Conservation (phyloP, 2,797 vertebrate species). For the Synanceia verrucosa region DNA sequence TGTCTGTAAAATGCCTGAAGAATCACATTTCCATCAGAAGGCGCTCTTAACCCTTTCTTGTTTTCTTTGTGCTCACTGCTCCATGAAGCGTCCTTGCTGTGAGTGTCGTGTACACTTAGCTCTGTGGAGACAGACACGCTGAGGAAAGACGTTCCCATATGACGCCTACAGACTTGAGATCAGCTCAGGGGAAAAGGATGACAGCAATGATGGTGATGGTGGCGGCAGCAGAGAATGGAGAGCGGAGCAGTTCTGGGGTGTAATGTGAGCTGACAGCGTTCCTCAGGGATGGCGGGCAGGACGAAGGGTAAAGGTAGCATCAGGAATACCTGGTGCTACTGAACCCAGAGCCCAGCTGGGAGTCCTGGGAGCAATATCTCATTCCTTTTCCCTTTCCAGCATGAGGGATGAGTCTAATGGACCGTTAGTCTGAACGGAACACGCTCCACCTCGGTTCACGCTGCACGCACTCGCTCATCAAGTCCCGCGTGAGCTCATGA, state of each 20-base stretch:
- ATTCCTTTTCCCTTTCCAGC: constrained; percentile 25
- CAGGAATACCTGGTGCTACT: constrained; percentile 55
- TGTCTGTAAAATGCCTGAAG: constrained; percentile 78
- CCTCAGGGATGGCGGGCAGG: constrained; percentile 59
- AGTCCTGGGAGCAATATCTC: constrained; percentile 42
- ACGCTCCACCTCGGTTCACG: constrained; percentile 38
- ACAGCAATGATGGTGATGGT: constrained; percentile 16
- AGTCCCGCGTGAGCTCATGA: constrained; percentile 48
- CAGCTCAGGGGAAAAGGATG: constrained; percentile 68
- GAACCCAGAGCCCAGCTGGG: constrained; percentile 43
- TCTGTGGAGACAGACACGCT: constrained; percentile 45
- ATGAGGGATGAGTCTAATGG: constrained; percentile 65
- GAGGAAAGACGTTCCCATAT: constrained; percentile 55
- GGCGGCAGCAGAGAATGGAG: constrained; percentile 34
- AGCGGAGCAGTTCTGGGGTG: constrained; percentile 59
- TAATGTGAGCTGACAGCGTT: constrained; percentile 75
- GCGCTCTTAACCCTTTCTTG: constrained; percentile 69
- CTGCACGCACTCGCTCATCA: constrained; percentile 30
- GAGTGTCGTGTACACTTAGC: constrained; percentile 70
- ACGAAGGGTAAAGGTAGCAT: constrained; percentile 34
- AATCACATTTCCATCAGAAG: constrained; percentile 72
- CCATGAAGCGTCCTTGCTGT: constrained; percentile 61
- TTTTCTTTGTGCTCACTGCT: constrained; percentile 57
- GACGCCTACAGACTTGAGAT: constrained; percentile 61
- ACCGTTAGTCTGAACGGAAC: constrained; percentile 50